These are phyloP conservation scores for Rhagologus leucostigma DNA, from an alignment of 2,113 vertebrate genomes.

Conservation along the genomic window DNA sequence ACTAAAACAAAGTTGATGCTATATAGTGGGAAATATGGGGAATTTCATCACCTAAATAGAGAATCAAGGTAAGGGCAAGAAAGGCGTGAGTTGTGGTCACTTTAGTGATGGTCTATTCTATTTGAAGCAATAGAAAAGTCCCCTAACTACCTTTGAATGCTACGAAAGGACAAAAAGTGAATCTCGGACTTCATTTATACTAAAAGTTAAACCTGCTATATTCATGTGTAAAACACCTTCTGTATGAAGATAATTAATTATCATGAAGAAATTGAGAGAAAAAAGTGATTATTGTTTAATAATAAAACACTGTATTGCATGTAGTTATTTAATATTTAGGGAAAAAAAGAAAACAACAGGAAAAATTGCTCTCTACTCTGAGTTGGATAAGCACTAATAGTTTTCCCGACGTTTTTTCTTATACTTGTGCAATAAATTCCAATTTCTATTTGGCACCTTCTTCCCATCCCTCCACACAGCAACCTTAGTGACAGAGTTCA, in stretches of 20 bases:
- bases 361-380: not conserved
- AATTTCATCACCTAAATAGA: not conserved
- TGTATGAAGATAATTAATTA: not conserved
- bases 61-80: not conserved
- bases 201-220: not conserved
- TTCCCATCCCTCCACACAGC: not conserved
- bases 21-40: not conserved
- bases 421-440: not conserved
- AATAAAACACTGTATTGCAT: not conserved
- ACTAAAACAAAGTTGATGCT: not conserved
- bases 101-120: not conserved
- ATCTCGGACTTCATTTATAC: not conserved
- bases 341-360: not conserved
- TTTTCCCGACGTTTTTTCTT: not conserved
- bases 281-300: no score
- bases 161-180: not conserved
- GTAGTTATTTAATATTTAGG: not conserved
- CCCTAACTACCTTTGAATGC: not conserved
- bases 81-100: not conserved
- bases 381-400: not conserved
- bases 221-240: not conserved
- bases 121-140: not conserved
- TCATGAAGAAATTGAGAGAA: not conserved
- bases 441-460: not conserved
- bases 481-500: not conserved